Percentiles rank a stretch among this genome's conserved stretches.
These are phyloP conservation scores for Oxyura jamaicensis DNA, from an alignment of 2,113 vertebrate species.

Conservation along the genomic window DNA sequence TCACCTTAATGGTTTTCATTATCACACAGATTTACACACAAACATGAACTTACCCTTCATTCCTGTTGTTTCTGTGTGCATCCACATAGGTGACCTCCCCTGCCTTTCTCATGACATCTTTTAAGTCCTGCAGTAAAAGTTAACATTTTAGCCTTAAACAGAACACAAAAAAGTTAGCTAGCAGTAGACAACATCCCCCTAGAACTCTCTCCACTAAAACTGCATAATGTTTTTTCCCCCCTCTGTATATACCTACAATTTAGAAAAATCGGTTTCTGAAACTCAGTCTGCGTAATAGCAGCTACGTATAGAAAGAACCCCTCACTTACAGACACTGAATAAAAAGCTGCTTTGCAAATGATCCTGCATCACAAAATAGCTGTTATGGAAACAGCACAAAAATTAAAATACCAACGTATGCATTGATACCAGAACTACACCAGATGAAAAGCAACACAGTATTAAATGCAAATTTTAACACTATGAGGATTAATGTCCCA, in stretches of 20 bases:
- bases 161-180: not conserved
- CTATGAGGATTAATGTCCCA: not conserved
- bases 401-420: not conserved
- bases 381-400: not conserved
- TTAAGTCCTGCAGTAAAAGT: constrained; percentile 85
- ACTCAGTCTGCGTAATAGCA: not conserved
- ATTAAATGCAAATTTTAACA: constrained; percentile 11
- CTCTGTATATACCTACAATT: not conserved
- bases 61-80: constrained; percentile 91
- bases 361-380: not conserved
- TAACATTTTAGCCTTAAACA: constrained; percentile 44
- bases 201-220: not conserved
- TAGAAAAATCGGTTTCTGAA: not conserved
- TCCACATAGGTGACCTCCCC: constrained; percentile 95
- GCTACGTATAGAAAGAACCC: not conserved
- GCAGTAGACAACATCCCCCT: not conserved
- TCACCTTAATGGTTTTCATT: not conserved
- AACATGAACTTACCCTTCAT: constrained; percentile 84
- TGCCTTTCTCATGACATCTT: constrained; percentile 94
- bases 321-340: not conserved
- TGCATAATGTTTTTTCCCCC: not conserved
- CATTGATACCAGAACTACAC: not conserved
- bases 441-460: not conserved
- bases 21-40: not conserved
- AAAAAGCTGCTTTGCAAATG: constrained; percentile 10